Base-by-base conservation (phyloP, 2,888 invertebrate species). In the Brachypalpus laphriformis region DNA sequence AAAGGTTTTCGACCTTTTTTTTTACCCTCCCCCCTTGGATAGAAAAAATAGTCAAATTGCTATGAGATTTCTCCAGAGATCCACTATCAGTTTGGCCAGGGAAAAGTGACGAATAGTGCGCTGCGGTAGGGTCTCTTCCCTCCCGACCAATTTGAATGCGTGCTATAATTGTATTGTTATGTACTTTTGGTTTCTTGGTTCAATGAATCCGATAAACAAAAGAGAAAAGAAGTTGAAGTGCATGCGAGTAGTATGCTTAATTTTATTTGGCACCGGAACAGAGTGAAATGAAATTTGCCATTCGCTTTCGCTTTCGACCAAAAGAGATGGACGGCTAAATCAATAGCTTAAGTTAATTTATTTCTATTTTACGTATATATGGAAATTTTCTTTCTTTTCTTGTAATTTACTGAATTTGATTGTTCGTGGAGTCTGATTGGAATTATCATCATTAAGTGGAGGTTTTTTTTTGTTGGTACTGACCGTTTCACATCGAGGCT, bases 251-350 rank as follows among this genome's bases (percentile, higher is more conserved):
- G 49, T 37, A 37, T 59, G 59, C 34, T 71, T 34, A 37, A 47
- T 57, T 68, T 54, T 57, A 37, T 72, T 75, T 68, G 81, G 68
- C 70, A 70, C 56, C 63, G 34, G 34, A 75, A 75, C 75, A 25
- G 25, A 25, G 56, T 56, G 47, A 57, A 75, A 57, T 45, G 22
- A 63, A 54, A 75, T 45, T 70, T 68, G 63, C 61, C 56, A 56
- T 63, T 61, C 59, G 68, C 74, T 81, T 81, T 82, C 75, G 81
- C 56, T 70, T 70, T 61, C 45, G 16, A 3, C 11, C 11, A 34
- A 34, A 8, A 25, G 16, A 34, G 34, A 57, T 37, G 9, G 20
- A 54, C 31, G 7, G 28, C 25, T 31, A 25, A 22, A 51, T 56
- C 31, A 57, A 57, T 37, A 37, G 18, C 11, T 57, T 34, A 18